These are phyloP conservation scores for Rhea pennata DNA, from an alignment of 2,113 vertebrate species.

Conservation along the genomic window DNA sequence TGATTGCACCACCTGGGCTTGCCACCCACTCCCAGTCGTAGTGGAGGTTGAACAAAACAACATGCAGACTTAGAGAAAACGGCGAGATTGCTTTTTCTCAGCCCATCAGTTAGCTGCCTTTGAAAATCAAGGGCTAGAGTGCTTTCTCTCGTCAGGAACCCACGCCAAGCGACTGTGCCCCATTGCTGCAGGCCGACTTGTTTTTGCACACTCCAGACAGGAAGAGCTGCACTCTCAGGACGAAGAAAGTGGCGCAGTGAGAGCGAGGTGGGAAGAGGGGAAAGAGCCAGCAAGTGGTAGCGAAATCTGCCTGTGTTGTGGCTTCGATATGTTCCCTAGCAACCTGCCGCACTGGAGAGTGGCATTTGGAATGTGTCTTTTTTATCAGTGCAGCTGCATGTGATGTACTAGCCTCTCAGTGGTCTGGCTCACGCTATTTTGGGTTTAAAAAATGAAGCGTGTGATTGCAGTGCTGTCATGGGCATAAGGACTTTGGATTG, in stretches of 20 bases:
- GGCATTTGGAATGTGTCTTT: neutral
- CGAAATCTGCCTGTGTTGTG: neutral
- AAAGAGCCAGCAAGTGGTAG: slow-evolving; percentile 4
- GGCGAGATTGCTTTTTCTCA: neutral
- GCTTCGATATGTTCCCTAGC: slow-evolving; percentile 57
- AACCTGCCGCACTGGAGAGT: neutral
- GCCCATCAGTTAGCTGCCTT: neutral
- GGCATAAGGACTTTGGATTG: slow-evolving; percentile 64
- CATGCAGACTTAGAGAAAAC: neutral
- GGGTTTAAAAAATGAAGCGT: slow-evolving; percentile 33
- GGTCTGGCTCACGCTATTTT: slow-evolving; percentile 45
- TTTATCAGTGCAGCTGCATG: slow-evolving; percentile 56
- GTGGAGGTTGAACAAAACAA: slow-evolving; percentile 1
- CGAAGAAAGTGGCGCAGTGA: neutral
- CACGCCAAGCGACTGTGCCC: neutral
- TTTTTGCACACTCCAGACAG: neutral
- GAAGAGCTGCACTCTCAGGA: neutral
- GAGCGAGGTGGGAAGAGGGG: slow-evolving; percentile 14
- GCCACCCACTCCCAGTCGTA: neutral
- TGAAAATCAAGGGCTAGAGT: slow-evolving; percentile 31
- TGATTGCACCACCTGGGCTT: neutral
- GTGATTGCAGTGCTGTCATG: slow-evolving; percentile 55
- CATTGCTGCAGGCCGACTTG: slow-evolving; percentile 40
- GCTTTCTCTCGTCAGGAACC: neutral
- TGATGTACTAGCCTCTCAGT: neutral